Conservation (phyloP, 1,140 invertebrate genomes). For the Paramacrobiotus metropolitanus region DNA sequence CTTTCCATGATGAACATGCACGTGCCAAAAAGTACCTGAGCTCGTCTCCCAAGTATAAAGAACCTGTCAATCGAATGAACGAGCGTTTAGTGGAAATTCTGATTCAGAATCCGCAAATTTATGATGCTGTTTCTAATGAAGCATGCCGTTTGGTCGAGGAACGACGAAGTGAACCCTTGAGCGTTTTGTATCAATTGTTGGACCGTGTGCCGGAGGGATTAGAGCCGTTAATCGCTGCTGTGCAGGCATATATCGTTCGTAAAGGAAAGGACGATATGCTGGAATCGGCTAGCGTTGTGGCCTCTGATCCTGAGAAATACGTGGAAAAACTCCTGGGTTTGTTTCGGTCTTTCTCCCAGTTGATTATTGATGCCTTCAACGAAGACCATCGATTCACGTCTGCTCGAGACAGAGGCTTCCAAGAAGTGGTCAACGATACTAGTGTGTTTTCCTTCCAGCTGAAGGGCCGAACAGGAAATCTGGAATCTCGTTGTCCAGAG, state of each 20-base stretch:
- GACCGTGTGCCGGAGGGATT: slow-evolving; percentile 82
- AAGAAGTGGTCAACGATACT: slow-evolving; percentile 92
- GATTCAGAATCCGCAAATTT: not conserved
- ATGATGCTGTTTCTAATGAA: not conserved
- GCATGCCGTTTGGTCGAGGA: not conserved
- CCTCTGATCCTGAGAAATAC: slow-evolving; percentile 89
- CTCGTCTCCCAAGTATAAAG: not conserved
- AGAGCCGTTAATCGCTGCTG: slow-evolving; percentile 60
- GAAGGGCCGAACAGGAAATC: slow-evolving; percentile 28
- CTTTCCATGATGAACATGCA: not conserved
- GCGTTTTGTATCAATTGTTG: slow-evolving; percentile 58
- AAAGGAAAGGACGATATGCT: slow-evolving; percentile 3
- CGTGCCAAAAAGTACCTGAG: not conserved
- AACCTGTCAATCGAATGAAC: not conserved
- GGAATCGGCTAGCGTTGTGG: not conserved
- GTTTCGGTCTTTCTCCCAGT: slow-evolving; percentile 67
- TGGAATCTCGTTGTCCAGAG: slow-evolving; percentile 95
- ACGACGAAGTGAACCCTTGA: not conserved
- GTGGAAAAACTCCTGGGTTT: slow-evolving; percentile 80
- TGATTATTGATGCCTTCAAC: slow-evolving; percentile 81
- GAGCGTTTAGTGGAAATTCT: not conserved
- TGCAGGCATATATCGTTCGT: slow-evolving; percentile 68
- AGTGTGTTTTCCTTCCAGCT: slow-evolving; percentile 71
- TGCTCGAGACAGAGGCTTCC: slow-evolving; percentile 76
- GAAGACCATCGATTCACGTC: slow-evolving; percentile 94